Base-by-base conservation (phyloP, 2,797 vertebrate species). In the Peromyscus aztecus region DNA sequence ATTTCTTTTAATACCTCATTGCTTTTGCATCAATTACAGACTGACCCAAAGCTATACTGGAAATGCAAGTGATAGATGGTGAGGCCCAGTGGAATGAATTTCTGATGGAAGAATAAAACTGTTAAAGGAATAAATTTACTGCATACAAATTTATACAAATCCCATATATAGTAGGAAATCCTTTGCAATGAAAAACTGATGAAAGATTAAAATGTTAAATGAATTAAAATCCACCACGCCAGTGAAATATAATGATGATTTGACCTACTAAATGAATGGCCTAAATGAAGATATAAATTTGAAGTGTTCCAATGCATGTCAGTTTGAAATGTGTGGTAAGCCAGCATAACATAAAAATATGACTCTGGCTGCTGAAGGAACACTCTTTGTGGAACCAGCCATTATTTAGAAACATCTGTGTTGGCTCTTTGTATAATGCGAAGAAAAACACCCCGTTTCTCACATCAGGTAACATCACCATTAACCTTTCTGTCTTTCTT, bases 41-140 rank as follows among this genome's bases (percentile, higher is more conserved):
- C 97, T 98, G 98, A 99, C 98, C 98, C 98, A 98, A 98, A 98
- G 98, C 97, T 98, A 97, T 98, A 95, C 96, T 97, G 97, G 97
- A 98, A 98, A 77, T 98, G 93, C 97, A 98, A 97, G 93, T 98
- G 98, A 99, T 98, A 98, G 98, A 99, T 98, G 96, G 98, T 89
- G 49, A 97, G 98, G 98, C 98, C 98, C 97, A 98, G 98, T 98
- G 98, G 98, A 98, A 99, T 98, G 97, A 98, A 99, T 98, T 99
- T 98, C 98, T 99, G 98, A 99, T 98, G 98, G 98, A 99, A 98
- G 97, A 98, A 98, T 99, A 98, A 99, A 99, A 99, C 98, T 98
- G 98, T 98, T 98, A 98, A 98, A 98, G 97, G 98, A 98, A 98
- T 98, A 98, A 98, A 99, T 98, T 98, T 98, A 98, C 97, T 98